Percentiles rank a stretch among this genome's conserved stretches.
Conservation (phyloP, 2,113 vertebrate species). For the Neotragus pygmaeus region DNA sequence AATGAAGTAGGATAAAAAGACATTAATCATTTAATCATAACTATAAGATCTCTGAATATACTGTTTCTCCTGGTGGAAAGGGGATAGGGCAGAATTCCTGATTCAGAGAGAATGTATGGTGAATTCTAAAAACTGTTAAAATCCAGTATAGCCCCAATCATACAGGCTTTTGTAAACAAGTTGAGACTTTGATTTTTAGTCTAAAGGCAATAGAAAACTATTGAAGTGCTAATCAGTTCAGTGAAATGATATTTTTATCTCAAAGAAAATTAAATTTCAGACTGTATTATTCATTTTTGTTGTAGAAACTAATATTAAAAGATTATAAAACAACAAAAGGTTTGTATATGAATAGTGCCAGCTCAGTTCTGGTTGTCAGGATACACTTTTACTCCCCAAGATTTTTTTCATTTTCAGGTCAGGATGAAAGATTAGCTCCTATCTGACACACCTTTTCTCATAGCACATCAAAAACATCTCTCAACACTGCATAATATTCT, state of each 20-base stretch:
- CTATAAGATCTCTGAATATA: not conserved
- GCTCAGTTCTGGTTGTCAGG: not conserved
- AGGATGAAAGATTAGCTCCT: not conserved
- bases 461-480: not conserved
- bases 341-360: not conserved
- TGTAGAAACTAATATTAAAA: not conserved
- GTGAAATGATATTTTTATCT: constrained; percentile 1
- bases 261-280: constrained; percentile 25
- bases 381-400: not conserved
- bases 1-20: not conserved
- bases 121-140: not conserved
- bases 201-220: not conserved
- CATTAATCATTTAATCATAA: not conserved
- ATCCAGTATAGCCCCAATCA: not conserved
- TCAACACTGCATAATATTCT: not conserved
- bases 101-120: not conserved
- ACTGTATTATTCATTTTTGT: not conserved
- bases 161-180: not conserved
- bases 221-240: not conserved
- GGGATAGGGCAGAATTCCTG: not conserved
- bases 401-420: not conserved
- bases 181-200: not conserved
- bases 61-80: not conserved
- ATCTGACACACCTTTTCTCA: not conserved
- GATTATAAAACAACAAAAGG: not conserved